Evolutionary conservation across 92 coral and sea anemone genomes (phyloP), one percentile per base, ranked within the genome.

Genomic region (Zoanthus solanderi): DNA sequence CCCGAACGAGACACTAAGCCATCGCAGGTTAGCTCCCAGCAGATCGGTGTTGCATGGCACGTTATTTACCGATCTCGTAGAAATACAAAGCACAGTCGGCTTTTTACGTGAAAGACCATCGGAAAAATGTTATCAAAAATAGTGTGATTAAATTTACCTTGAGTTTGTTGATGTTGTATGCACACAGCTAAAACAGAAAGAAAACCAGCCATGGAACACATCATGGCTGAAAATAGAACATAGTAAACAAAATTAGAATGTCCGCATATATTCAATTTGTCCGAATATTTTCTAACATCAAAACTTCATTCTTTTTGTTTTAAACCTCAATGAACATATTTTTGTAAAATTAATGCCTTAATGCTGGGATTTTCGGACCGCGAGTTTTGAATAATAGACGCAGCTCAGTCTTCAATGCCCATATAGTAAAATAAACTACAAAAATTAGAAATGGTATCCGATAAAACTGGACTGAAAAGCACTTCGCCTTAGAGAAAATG

Each of bases 211-310:
- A 29, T 15, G 5, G 57, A 30, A 57, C 12, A 18, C 29, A 16
- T 53, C 72, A 82, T 82, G 15, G 53, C 75, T 63, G 44, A 82
- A 82, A 32, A 34, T 66, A 82, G 42, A 82, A 16, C 30, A 60
- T 3, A 57, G 0, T 0, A 60, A 65, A 63, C 14, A 82, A 7
- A 82, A 42, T 3, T 3, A 82, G 11, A 80, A 17, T 53, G 85
- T 7, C 28, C 30, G n/a, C 17, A 8, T 65, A 6, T 65, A 8
- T 9, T 54, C 16, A 54, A 10, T 6, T 15, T 10, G 16, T 54
- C 12, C 3, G 14, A 10, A 3, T 54, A 6, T 54, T 37, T 37
- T 37, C 4, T 37, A 37, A 2, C 42, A 34, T 9, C 60, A 54
- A 54, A 54, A 53, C 58, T 53, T 1, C 7, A 53, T 8, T 14